Percentiles rank a stretch among this genome's conserved stretches.
phyloP scores from a whole-genome alignment of 2,113 vertebrate species.

The Vulpes lagopus region DNA sequence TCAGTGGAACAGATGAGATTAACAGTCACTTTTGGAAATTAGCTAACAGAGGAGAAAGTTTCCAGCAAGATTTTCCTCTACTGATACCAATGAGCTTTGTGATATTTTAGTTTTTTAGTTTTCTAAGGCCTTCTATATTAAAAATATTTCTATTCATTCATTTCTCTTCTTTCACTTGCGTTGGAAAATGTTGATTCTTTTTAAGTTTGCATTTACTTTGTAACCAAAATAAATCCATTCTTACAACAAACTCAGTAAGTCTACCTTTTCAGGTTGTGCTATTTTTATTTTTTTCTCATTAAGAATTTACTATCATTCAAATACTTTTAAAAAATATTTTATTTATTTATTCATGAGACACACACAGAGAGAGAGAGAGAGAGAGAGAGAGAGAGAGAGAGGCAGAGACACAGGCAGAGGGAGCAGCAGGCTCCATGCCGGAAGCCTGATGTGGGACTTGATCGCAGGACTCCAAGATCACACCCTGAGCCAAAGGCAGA shows the following conservation, averaged over 20 bases:
- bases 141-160: background rate
- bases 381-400: no score
- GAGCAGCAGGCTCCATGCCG: no score
- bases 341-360: no score
- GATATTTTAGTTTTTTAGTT: background rate
- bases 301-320: conserved; percentile 5
- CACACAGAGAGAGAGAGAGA: no score
- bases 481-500: no score
- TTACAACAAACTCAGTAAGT: background rate
- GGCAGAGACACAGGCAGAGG: no score
- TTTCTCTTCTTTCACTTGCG: background rate
- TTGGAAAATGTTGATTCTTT: background rate
- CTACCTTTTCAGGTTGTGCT: background rate
- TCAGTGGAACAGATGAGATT: background rate
- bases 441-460: no score
- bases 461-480: no score
- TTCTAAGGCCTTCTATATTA: background rate
- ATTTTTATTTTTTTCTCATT: background rate
- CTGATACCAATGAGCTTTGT: background rate
- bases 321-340: background rate
- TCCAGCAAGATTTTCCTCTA: background rate
- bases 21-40: background rate
- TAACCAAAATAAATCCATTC: background rate
- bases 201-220: conserved; percentile 13
- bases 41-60: background rate